These are phyloP conservation scores for Drosophila subpulchrella DNA, from an alignment of 1,140 invertebrate genomes.

Conservation along the genomic window DNA sequence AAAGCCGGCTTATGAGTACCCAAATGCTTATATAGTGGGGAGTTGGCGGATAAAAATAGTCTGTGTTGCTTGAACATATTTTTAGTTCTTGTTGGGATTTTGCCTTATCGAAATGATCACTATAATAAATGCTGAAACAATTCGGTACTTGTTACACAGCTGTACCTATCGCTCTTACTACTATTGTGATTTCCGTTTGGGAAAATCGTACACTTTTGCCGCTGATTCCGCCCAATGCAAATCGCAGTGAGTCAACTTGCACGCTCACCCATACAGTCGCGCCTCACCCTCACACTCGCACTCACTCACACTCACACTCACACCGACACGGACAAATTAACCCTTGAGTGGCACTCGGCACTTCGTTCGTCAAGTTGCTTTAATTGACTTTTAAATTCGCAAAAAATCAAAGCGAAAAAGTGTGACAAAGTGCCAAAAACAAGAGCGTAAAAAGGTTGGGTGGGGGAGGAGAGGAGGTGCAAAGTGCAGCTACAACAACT, in stretches of 20 bases:
- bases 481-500: conserved; percentile 50
- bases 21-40: conserved; percentile 9
- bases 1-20: conserved; percentile 66
- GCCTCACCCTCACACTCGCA: conserved; percentile 10
- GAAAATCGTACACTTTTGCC: conserved; percentile 58
- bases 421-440: conserved; percentile 63
- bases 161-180: no score
- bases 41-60: neutral
- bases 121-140: no score
- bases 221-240: conserved; percentile 61
- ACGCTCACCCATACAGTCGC: neutral
- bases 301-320: conserved; percentile 17
- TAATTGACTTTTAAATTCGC: conserved; percentile 81
- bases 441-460: neutral
- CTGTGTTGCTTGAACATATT: no score
- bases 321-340: conserved; percentile 61
- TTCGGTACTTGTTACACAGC: no score
- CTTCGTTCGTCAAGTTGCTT: conserved; percentile 75
- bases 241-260: conserved; percentile 33
- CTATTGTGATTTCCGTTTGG: no score
- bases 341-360: conserved; percentile 76
- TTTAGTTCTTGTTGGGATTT: no score
- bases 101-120: no score
- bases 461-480: neutral
- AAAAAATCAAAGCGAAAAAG: conserved; percentile 77